Percentiles rank a stretch among this genome's conserved stretches.
Conservation (phyloP, 2,888 invertebrate species). For the Hipparchia sbordonii region DNA sequence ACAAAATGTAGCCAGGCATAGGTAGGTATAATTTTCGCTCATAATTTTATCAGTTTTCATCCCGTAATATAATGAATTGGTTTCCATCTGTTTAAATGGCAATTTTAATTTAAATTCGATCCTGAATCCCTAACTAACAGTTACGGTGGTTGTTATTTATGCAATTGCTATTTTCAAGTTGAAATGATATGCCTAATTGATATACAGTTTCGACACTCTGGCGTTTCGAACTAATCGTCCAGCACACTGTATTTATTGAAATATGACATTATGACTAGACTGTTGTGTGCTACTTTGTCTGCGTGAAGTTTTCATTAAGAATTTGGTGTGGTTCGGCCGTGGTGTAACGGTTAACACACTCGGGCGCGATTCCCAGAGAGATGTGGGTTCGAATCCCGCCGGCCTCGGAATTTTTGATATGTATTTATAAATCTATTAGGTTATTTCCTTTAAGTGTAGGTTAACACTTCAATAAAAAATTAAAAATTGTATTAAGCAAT, state of each 20-base stretch:
- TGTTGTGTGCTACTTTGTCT: not conserved
- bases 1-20: conserved; percentile 10
- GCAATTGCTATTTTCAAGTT: conserved; percentile 63
- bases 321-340: no score
- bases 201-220: conserved; percentile 31
- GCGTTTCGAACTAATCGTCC: conserved; percentile 24
- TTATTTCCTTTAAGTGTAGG: no score
- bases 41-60: conserved; percentile 37
- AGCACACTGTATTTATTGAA: not conserved
- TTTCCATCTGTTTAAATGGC: conserved; percentile 53
- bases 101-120: conserved; percentile 70
- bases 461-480: no score
- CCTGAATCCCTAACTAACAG: conserved; percentile 65
- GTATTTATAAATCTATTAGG: no score
- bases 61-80: conserved; percentile 53
- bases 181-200: conserved; percentile 64
- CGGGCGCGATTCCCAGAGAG: no score
- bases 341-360: no score
- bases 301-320: not conserved
- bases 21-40: conserved; percentile 17
- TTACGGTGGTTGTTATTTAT: conserved; percentile 66
- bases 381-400: no score
- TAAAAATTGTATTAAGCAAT: no score
- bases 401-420: no score
- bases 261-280: not conserved